These are phyloP conservation scores for Cebus imitator DNA, from an alignment of 2,113 vertebrate species.

Conservation along the genomic window DNA sequence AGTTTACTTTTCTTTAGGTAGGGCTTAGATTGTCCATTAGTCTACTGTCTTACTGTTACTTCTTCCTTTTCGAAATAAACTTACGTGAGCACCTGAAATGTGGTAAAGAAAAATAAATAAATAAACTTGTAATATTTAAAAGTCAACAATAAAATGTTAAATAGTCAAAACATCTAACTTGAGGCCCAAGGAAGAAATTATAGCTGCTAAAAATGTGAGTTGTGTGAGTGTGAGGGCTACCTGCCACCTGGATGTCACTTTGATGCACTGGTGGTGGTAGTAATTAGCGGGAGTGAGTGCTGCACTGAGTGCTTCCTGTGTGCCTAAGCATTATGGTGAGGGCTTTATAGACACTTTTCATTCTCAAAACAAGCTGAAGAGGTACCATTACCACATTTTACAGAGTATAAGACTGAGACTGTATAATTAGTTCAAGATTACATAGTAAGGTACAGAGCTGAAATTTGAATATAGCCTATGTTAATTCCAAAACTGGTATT, in stretches of 20 bases:
- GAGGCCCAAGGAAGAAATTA: neutral
- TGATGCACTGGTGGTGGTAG: neutral
- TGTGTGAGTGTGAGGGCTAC: neutral
- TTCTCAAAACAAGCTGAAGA: conserved; percentile 2
- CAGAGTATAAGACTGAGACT: neutral
- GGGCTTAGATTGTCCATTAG: neutral
- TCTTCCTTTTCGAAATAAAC: conserved; percentile 3
- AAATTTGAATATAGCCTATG: neutral
- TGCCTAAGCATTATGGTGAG: neutral
- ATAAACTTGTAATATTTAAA: neutral
- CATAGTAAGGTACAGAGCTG: neutral
- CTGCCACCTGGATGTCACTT: neutral
- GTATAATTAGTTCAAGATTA: neutral
- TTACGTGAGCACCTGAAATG: neutral
- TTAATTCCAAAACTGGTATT: neutral
- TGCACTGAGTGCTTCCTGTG: neutral
- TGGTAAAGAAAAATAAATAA: too few relatives aligned
- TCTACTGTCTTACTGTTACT: neutral
- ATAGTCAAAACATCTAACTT: neutral
- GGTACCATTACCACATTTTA: neutral
- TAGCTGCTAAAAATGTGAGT: neutral
- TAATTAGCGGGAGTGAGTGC: too few relatives aligned
- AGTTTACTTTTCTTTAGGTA: neutral
- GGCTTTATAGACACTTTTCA: neutral
- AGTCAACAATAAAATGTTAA: conserved; percentile 6